Base-by-base conservation (phyloP, 2,797 vertebrate genomes). In the Schizopygopsis pylzovi region DNA sequence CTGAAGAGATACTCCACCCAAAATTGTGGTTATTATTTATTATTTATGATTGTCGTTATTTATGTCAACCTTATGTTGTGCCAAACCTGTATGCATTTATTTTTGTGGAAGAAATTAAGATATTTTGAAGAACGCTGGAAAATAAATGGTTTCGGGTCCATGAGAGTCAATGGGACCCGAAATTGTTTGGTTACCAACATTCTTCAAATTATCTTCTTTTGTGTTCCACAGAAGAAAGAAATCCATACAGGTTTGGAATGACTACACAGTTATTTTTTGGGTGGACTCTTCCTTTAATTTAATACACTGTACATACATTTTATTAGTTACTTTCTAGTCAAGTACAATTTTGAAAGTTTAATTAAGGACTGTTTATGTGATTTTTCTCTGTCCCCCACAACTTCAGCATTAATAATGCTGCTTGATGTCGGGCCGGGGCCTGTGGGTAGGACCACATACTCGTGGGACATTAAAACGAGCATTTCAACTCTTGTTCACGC, bases 341-440 rank as follows among this genome's bases (percentile, higher is more conserved):
- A 41, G 47, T 56, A 71, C 20, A 82, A 33, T 18, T 63, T 47
- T 63, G 4, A 54, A 43, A 77, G 45, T 76, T 75, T 49, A 43
- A 83, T 73, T 45, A 54, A 28, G 59, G 20, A 9, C 33, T 52
- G 45, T 52, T 78, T 78, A 78, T 78, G 73, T 70, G 33, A 43
- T 67, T 67, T 68, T 54, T 52, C 33, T 71, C 47, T 76, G 61
- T 76, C 56, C 43, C 54, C 72, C 56, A 25, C 41, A 65, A 63
- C 72, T 61, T 63, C 1, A 77, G 37, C 15, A 70, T 84, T 54
- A 84, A 67, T 68, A 49, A 84, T 78, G 83, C 83, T 78, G 82
- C 72, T 84, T 84, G 73, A 84, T 78, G 73, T 78, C 10, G 43
- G 3, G 47, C 33, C 16, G 73, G 47, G 18, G 83, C 63, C 73